These are phyloP conservation scores for Rhopalosiphum maidis DNA, from an alignment of 1,140 invertebrate genomes.

Conservation along the genomic window DNA sequence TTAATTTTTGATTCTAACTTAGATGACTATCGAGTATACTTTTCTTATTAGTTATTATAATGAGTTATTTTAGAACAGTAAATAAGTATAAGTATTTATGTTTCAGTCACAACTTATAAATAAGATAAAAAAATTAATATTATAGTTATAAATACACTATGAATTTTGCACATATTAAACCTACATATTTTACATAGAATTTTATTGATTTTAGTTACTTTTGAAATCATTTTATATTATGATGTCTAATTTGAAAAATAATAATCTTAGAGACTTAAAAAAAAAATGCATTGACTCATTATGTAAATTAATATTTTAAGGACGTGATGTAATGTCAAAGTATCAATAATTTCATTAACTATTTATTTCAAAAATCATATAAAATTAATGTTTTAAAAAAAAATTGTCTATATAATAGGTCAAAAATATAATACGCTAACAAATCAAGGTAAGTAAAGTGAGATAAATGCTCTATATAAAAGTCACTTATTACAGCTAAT, in stretches of 20 bases:
- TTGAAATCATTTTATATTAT: not conserved
- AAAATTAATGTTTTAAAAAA: not conserved
- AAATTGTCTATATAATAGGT: not conserved
- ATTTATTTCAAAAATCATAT: not conserved
- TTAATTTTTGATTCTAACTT: not conserved
- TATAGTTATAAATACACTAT: no score
- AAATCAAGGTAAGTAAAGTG: not conserved
- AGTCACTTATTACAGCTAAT: not conserved
- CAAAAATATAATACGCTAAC: not conserved
- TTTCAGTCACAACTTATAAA: no score
- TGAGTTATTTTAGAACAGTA: not conserved
- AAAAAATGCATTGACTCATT: no score
- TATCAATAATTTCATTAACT: no score
- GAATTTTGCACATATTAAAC: no score
- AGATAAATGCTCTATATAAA: not conserved
- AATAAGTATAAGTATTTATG: not conserved
- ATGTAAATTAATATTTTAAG: no score
- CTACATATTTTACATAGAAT: no score
- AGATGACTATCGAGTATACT: not conserved
- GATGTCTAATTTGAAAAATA: no score
- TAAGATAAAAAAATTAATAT: no score
- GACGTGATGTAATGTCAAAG: no score
- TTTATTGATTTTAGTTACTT: no score
- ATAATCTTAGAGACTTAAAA: no score
- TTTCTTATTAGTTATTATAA: not conserved